A percentile compares a stretch with the other conserved stretches of the same genome.
Conservation (phyloP, 2,888 invertebrate genomes). For the Oxyteleia sp. region DNA sequence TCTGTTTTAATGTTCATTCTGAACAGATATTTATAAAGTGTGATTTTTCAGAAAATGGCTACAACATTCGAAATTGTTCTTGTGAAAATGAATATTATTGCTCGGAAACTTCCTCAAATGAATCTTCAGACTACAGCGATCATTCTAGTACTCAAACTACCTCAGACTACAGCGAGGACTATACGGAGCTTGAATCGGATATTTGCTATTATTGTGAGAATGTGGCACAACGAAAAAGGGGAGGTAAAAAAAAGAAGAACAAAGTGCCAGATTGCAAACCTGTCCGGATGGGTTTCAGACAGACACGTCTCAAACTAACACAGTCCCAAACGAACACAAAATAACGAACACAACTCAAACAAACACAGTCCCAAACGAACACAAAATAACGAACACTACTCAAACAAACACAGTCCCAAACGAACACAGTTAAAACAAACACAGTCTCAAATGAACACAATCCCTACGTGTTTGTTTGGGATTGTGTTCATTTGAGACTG, state of each 20-base stretch:
- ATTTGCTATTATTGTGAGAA: conserved; percentile 41
- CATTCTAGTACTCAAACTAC: conserved; percentile 1
- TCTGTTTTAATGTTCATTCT: no score
- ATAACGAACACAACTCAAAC: no score
- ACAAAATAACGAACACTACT: no score
- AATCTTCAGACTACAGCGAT: conserved; percentile 5
- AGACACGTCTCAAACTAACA: no score
- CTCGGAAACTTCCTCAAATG: conserved; percentile 42
- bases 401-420: no score
- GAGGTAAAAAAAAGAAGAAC: conserved; percentile 46
- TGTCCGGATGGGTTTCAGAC: no score
- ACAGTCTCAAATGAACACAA: no score
- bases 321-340: no score
- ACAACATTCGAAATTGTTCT: conserved; percentile 15
- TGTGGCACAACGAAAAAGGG: conserved; percentile 17
- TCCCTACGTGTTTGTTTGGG: no score
- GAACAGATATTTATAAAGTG: not conserved
- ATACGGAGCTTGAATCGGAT: conserved; percentile 33
- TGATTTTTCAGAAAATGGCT: conserved; percentile 51
- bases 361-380: no score
- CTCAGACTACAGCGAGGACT: conserved; percentile 29
- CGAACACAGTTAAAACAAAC: no score
- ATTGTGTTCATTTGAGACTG: no score
- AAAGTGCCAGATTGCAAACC: not conserved
- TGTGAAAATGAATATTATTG: conserved; percentile 38